Evolutionary conservation across 2,113 vertebrate species (phyloP).

Genomic region (Eidolon helvum): DNA sequence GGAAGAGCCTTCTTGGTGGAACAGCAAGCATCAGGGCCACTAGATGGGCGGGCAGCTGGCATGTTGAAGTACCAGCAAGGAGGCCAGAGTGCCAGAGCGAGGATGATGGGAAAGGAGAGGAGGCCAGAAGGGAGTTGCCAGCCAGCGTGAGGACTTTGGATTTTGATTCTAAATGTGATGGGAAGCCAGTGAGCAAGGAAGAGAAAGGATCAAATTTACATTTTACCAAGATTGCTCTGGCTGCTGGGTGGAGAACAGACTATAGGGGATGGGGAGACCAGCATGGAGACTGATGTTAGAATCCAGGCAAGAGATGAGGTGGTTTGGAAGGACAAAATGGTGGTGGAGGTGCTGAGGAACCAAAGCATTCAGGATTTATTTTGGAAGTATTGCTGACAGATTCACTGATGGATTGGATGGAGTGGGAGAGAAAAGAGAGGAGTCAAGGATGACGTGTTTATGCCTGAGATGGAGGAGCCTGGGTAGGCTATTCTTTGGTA

Average conservation of each 20-base stretch:
- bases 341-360: neutral
- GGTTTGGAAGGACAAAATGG: neutral
- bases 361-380: neutral
- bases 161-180: neutral
- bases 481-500: too few species aligned
- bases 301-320: neutral
- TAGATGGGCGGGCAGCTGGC: neutral
- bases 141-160: neutral
- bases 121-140: neutral
- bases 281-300: neutral
- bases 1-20: neutral
- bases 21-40: neutral
- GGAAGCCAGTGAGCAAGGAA: neutral
- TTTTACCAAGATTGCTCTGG: neutral
- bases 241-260: neutral
- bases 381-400: neutral
- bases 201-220: neutral
- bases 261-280: neutral
- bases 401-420: too few species aligned
- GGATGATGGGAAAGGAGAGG: neutral
- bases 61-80: neutral
- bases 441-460: neutral
- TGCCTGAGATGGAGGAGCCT: neutral
- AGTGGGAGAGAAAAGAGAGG: neutral
- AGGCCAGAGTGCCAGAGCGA: rapidly evolving